These are phyloP conservation scores for Tachystola acroxantha DNA, from an alignment of 2,888 invertebrate genomes.

Conservation along the genomic window DNA sequence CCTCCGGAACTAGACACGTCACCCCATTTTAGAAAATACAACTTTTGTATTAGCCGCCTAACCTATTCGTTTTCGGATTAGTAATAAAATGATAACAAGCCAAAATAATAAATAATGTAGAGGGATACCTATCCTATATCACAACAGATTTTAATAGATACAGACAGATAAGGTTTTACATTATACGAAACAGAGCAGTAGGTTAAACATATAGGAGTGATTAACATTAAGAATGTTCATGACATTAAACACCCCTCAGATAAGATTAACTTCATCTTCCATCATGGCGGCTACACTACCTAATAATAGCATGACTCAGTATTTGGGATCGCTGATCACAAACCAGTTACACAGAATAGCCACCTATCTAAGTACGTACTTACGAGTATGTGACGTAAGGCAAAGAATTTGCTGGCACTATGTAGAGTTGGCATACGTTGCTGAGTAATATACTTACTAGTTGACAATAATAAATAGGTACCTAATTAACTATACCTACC, in stretches of 20 bases:
- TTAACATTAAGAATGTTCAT: no score
- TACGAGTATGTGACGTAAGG: constrained; percentile 8
- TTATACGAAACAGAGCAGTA: no score
- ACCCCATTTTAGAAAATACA: not conserved
- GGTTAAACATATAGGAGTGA: no score
- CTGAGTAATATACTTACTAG: not conserved
- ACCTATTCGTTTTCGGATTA: no score
- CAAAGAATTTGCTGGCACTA: constrained; percentile 11
- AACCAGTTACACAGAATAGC: constrained; percentile 10
- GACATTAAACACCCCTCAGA: no score
- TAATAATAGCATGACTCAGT: constrained; percentile 9
- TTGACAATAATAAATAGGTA: not conserved
- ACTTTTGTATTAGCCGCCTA: no score
- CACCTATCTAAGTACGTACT: constrained; percentile 4
- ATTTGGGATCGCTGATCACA: constrained; percentile 9
- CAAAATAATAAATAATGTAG: no score
- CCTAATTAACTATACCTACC: not conserved
- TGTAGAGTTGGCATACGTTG: constrained; percentile 5
- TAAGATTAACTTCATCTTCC: not conserved
- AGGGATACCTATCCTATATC: no score
- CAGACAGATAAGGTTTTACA: no score
- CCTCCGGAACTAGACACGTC: not conserved
- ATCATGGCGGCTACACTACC: constrained; percentile 1
- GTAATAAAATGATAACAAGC: no score
- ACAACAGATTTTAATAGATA: no score